Conservation (phyloP, 2,797 vertebrate species). For the Alectoris magna region DNA sequence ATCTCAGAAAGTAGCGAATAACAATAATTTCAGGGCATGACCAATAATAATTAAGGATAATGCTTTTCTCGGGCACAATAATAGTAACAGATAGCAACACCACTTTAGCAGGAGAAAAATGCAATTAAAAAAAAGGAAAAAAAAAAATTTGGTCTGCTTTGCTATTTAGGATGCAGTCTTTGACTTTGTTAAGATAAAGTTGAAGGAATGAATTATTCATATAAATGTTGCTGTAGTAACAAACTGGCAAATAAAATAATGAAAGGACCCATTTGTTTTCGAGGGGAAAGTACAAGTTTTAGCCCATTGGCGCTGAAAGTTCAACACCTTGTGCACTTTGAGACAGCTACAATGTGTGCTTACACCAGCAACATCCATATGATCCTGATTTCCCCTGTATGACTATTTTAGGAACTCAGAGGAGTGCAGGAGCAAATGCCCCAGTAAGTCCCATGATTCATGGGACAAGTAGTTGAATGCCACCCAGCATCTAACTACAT, state of each 20-base stretch:
- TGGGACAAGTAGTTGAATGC: neutral
- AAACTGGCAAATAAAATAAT: constrained; percentile 80
- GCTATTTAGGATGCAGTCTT: constrained; percentile 77
- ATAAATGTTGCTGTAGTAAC: constrained; percentile 78
- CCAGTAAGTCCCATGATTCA: neutral
- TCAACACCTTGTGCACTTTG: constrained; percentile 4
- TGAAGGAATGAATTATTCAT: constrained; percentile 82
- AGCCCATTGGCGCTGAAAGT: constrained; percentile 63
- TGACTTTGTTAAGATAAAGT: constrained; percentile 80
- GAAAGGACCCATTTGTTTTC: constrained; percentile 71
- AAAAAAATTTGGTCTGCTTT: constrained; percentile 73
- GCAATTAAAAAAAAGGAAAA: neutral
- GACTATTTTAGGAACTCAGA: neutral
- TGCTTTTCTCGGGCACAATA: constrained; percentile 54
- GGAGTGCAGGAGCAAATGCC: neutral
- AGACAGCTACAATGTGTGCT: constrained; percentile 22
- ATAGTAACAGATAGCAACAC: constrained; percentile 9
- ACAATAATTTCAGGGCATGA: constrained; percentile 62
- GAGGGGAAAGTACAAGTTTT: constrained; percentile 68
- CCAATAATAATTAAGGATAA: constrained; percentile 60
- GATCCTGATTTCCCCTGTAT: neutral
- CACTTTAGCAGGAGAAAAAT: constrained; percentile 59
- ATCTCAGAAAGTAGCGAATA: constrained; percentile 26
- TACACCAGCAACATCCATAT: neutral
- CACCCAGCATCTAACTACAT: neutral